These are phyloP conservation scores for Rhynchomys soricoides DNA, from an alignment of 2,113 vertebrate genomes.

Conservation along the genomic window DNA sequence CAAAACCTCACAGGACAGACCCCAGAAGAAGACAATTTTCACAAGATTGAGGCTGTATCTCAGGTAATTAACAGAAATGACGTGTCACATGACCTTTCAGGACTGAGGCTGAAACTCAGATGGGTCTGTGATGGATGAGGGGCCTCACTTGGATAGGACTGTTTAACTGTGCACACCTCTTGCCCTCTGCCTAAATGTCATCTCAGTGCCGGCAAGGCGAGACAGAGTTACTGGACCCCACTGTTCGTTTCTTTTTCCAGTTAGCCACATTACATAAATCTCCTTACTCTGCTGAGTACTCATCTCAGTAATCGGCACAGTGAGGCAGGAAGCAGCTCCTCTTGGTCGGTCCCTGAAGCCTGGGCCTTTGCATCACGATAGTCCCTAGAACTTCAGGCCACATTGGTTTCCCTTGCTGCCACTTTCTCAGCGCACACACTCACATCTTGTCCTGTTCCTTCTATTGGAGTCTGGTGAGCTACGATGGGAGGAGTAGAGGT, in stretches of 20 bases:
- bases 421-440: not conserved
- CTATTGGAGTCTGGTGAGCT: not conserved
- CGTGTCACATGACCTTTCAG: not conserved
- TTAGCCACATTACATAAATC: no score
- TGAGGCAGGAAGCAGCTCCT: no score
- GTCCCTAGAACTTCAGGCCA: no score
- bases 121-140: no score
- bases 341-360: fast-evolving
- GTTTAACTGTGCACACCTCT: not conserved
- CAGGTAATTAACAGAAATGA: not conserved
- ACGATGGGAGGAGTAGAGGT: not conserved
- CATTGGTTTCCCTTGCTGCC: no score
- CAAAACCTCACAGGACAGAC: not conserved
- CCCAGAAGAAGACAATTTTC: not conserved
- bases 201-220: not conserved
- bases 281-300: no score
- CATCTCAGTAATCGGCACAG: not conserved
- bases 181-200: not conserved
- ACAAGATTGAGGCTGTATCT: not conserved
- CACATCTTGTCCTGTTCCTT: not conserved
- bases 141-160: no score
- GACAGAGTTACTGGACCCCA: not conserved
- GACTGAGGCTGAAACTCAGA: not conserved
- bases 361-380: not conserved
- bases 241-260: no score